Evolutionary conservation across 2,113 vertebrate genomes (phyloP), one percentile per base, ranked within the genome.

Genomic region (Verasper variegatus): DNA sequence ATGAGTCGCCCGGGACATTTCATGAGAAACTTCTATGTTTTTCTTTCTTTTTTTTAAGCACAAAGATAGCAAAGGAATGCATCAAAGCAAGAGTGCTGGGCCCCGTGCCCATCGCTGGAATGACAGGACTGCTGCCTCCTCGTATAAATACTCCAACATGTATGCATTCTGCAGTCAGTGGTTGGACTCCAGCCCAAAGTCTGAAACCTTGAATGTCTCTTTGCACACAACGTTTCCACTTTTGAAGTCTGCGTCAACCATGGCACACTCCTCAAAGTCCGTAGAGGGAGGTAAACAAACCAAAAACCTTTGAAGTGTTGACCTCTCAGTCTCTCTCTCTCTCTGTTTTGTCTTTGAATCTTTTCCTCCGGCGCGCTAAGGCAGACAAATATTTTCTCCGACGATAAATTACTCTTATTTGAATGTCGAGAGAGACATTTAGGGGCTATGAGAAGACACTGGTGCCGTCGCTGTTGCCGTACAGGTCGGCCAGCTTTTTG

Each of bases 401-500:
- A 84, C 88, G 85, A 87, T 88, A 89, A 89, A 87, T 86, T 86
- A 87, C 78, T 84, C 27, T 49, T 67, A 63, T 84, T 69, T 55
- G 62, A 83, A 80, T 74, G 80, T 77, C 78, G 47, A 67, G 70
- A 64, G 72, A 72, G 47, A 74, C 68, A 74, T 83, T 90, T 84
- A 71, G 88, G 88, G 94, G 96, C 96, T 98, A 98, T 85, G 96
- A 98, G 90, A 96, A 96, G 58, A 96, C 80, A 55, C 91, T 88
- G 27, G 95, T 94, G 74, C 93, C 93, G 51, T 96, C 96, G 0
- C 94, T 86, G 89, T 84, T 95, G 10, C 97, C 97, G 5, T 99
- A 99, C 90, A 99, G 95, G 83, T 98, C 98, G 0, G 98, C 97
- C n/a, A 99, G 95, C 86, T 97, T 96, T 91, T 98, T 96, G 84